Conservation (phyloP, 2,797 vertebrate species). For the Platalea minor region DNA sequence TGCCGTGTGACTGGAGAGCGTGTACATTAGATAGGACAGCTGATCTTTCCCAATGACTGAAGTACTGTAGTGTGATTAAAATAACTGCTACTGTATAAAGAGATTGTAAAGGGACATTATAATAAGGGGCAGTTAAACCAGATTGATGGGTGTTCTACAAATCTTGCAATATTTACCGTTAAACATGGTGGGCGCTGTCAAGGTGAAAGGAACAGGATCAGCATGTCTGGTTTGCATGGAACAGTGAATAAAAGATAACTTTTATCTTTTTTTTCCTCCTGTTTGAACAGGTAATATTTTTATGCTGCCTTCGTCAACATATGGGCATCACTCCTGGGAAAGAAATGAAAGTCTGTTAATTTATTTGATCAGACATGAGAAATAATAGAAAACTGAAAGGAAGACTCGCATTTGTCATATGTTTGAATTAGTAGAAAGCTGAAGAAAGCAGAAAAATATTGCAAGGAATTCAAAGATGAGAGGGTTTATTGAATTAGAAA, state of each 20-base stretch:
- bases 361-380: slow-evolving; percentile 72
- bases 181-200: background rate
- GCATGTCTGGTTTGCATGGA: background rate
- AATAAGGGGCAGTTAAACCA: background rate
- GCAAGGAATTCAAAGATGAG: slow-evolving; percentile 57
- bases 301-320: slow-evolving; percentile 36
- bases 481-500: slow-evolving; percentile 65
- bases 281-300: slow-evolving; percentile 62
- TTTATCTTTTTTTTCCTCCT: background rate
- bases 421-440: slow-evolving; percentile 63
- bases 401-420: slow-evolving; percentile 45
- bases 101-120: background rate
- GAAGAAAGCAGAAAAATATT: slow-evolving; percentile 65
- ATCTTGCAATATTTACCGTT: background rate
- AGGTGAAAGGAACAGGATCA: background rate
- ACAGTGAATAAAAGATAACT: slow-evolving; percentile 10
- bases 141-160: background rate
- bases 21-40: background rate
- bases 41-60: slow-evolving; percentile 35
- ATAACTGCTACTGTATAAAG: background rate
- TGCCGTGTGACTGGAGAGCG: background rate
- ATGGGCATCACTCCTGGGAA: slow-evolving; percentile 57
- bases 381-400: slow-evolving; percentile 65
- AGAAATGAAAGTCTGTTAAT: slow-evolving; percentile 65
- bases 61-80: slow-evolving; percentile 4